Conservation (phyloP, 2,888 invertebrate genomes). For the Drosophila crucigera region DNA sequence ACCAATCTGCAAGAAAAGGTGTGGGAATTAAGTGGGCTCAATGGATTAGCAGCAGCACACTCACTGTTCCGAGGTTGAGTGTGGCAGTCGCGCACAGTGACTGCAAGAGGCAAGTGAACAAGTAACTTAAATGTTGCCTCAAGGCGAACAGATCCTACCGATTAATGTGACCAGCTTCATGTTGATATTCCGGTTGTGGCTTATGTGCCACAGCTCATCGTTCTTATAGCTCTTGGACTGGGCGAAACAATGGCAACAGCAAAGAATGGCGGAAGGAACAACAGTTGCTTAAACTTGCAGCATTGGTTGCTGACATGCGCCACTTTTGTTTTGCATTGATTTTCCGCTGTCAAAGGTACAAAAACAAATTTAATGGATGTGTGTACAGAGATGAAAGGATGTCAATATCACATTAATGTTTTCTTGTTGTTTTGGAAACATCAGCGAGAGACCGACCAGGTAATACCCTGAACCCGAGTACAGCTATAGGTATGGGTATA, state of each 20-base stretch:
- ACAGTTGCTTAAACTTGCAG: constrained; percentile 17
- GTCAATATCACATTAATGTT: not conserved
- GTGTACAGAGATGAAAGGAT: not conserved
- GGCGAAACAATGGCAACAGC: constrained; percentile 10
- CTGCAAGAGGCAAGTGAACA: constrained; percentile 20
- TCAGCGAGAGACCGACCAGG: not conserved
- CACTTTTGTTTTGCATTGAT: constrained; percentile 10
- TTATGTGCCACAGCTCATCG: not conserved
- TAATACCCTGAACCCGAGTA: not conserved
- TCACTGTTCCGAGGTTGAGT: constrained; percentile 53
- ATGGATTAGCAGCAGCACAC: constrained; percentile 15
- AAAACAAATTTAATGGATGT: not conserved
- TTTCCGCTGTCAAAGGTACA: not conserved
- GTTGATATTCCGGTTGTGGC: constrained; percentile 14
- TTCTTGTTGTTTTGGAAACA: not conserved
- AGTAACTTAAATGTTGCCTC: not conserved
- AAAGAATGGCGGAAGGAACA: not conserved
- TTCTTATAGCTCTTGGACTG: constrained; percentile 31
- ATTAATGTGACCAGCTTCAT: constrained; percentile 34
- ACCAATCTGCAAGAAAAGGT: constrained; percentile 54
- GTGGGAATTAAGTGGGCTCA: not conserved
- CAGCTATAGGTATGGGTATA: too few species aligned
- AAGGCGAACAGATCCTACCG: constrained; percentile 16
- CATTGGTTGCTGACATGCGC: constrained; percentile 25
- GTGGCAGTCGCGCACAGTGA: constrained; percentile 41